Conservation (phyloP, 2,888 invertebrate species). For the Chrysolina haemoptera region DNA sequence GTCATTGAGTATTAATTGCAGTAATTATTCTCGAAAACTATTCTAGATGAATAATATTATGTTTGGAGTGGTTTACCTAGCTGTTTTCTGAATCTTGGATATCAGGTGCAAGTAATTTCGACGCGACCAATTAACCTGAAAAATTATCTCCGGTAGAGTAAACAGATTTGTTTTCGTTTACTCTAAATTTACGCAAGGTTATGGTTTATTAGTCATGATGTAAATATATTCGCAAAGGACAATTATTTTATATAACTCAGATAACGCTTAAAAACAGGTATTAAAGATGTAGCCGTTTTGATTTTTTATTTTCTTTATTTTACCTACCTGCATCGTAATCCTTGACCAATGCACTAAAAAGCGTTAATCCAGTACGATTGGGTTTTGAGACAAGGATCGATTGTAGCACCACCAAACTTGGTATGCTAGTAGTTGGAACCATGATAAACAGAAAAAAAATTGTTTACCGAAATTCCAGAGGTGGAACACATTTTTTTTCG, state of each 20-base stretch:
- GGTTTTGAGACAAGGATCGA: no score
- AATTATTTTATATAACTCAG: background rate
- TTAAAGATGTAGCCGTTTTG: background rate
- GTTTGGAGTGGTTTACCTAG: background rate
- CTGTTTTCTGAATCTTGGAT: background rate
- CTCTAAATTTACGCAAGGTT: slow-evolving; percentile 43
- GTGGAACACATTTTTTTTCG: no score
- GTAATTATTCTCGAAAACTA: background rate
- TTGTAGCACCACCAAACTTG: no score
- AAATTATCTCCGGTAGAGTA: slow-evolving; percentile 11
- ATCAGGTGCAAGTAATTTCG: slow-evolving; percentile 14
- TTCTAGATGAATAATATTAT: slow-evolving; percentile 3
- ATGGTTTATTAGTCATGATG: slow-evolving; percentile 36
- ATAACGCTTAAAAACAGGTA: background rate
- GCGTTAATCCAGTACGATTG: no score
- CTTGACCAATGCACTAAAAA: no score
- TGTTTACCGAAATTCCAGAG: no score
- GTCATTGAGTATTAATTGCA: no score
- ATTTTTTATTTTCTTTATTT: no score
- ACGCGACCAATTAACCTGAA: slow-evolving; percentile 10
- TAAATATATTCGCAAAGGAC: slow-evolving; percentile 9
- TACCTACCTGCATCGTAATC: no score
- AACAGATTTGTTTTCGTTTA: slow-evolving; percentile 38
- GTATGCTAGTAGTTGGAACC: no score
- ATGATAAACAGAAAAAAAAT: no score